Evolutionary conservation across 2,797 vertebrate species (phyloP).

Genomic region (Bryconaethiops microstoma): DNA sequence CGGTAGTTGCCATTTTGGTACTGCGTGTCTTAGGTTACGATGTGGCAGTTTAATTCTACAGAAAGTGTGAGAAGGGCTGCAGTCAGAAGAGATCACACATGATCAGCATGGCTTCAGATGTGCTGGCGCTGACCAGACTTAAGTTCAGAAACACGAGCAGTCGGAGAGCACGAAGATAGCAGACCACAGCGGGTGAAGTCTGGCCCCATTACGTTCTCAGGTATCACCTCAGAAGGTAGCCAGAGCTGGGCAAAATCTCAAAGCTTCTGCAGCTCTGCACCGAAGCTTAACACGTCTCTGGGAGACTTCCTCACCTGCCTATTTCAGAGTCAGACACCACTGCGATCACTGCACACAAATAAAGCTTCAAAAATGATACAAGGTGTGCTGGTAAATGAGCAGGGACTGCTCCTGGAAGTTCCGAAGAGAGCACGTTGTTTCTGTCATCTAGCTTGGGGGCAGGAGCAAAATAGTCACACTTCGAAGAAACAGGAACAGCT

Average conservation of each 20-base stretch:
- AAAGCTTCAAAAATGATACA: conserved; percentile 35
- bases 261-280: conserved; percentile 60
- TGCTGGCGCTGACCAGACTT: conserved; percentile 55
- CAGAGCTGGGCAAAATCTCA: conserved; percentile 58
- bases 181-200: conserved; percentile 62
- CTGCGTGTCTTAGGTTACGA: background rate
- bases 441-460: conserved; percentile 28
- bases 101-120: conserved; percentile 14
- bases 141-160: background rate
- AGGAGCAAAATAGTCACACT: conserved; percentile 23
- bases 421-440: conserved; percentile 30
- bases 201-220: conserved; percentile 61
- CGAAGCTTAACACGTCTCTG: conserved; percentile 62
- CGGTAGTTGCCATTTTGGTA: background rate
- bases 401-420: conserved; percentile 8
- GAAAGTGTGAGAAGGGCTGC: background rate
- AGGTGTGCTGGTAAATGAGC: conserved; percentile 43
- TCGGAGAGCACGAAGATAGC: conserved; percentile 7
- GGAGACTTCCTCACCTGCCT: conserved; percentile 45
- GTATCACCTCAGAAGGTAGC: conserved; percentile 61
- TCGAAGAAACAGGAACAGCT: conserved; percentile 40
- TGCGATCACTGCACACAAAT: background rate
- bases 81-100: background rate
- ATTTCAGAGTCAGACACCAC: conserved; percentile 39
- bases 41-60: conserved; percentile 40